Base-by-base conservation (phyloP, 2,113 vertebrate genomes). In the Burhinus oedicnemus region DNA sequence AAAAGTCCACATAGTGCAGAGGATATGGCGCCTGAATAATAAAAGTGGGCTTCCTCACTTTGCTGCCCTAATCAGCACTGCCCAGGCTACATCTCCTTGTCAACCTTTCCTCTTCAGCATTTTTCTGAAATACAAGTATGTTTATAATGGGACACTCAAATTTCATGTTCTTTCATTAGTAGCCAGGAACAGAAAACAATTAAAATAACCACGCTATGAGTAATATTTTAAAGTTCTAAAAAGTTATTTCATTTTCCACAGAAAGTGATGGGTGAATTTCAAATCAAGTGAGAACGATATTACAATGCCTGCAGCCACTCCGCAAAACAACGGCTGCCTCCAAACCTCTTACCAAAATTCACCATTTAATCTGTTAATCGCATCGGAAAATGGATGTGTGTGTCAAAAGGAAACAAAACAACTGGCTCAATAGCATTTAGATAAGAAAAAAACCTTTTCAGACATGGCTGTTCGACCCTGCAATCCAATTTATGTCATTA, bases 351-450 rank as follows among this genome's bases (percentile, higher is more conserved):
- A 55, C 78, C 91, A 89, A 86, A 94, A 91, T 81, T 80, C 11
- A 1, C 55, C 69, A 58, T 89, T 90, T 80, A 75, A 85, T 93
- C 87, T 75, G 51, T 58, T 83, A 62, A 81, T 65, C 16, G 2
- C 18, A 3, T 26, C 87, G 54, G 78, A 86, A 86, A 93, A 95
- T 14, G 45, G 62, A 89, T 68, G 30, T 7, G 25, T 30, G 22
- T 45, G 77, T 91, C 95, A 89, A 89, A 93, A 84, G 44, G 38
- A 87, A 89, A 70, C 36, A 34, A 83, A 93, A 51, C 61, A 71
- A 74, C 10, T 11, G 32, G 32, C 66, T 91, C 32, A 5, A 57
- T 5, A 91, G 49, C 51, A 62, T 82, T 70, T 76, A 52, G 45
- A 19, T 57, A 55, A 65, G 55, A 29, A 79, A 72, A 87, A 77